These are phyloP conservation scores for Buphagus erythrorhynchus DNA, from an alignment of 2,797 vertebrate species.

Conservation along the genomic window DNA sequence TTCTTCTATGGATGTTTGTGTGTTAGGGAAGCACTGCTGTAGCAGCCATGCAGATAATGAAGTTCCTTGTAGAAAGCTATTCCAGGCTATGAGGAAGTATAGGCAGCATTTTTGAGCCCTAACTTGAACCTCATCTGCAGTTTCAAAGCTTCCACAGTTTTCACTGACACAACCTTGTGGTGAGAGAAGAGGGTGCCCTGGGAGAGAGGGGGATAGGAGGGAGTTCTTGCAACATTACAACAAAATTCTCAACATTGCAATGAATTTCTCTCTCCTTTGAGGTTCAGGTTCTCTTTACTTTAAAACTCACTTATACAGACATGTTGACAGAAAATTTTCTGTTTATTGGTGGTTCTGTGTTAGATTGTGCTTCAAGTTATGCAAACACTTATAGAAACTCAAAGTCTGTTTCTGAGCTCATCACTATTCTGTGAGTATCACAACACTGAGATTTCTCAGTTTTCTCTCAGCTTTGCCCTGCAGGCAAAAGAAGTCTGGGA, in stretches of 20 bases:
- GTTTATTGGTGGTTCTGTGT: neutral
- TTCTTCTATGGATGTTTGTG: neutral
- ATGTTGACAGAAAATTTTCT: neutral
- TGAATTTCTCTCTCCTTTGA: neutral
- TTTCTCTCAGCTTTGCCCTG: neutral
- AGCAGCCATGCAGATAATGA: neutral
- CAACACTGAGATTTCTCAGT: neutral
- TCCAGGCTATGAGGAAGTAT: neutral
- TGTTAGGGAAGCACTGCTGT: neutral
- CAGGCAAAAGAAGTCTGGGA: neutral
- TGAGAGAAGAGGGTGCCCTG: neutral
- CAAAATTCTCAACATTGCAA: neutral
- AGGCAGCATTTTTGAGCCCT: neutral
- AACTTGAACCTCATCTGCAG: neutral
- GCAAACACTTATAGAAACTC: rapidly evolving
- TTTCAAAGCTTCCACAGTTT: neutral
- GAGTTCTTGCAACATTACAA: neutral
- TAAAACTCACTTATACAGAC: neutral
- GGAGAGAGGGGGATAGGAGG: neutral
- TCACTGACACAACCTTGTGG: neutral
- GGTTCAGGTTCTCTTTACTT: neutral
- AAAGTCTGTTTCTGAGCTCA: neutral
- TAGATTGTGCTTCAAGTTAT: neutral
- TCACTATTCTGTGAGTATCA: neutral
- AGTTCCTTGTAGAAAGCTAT: neutral